phyloP scores from a whole-genome alignment of 2,888 invertebrate genomes.

The Zaprionus obscuricornis region DNA sequence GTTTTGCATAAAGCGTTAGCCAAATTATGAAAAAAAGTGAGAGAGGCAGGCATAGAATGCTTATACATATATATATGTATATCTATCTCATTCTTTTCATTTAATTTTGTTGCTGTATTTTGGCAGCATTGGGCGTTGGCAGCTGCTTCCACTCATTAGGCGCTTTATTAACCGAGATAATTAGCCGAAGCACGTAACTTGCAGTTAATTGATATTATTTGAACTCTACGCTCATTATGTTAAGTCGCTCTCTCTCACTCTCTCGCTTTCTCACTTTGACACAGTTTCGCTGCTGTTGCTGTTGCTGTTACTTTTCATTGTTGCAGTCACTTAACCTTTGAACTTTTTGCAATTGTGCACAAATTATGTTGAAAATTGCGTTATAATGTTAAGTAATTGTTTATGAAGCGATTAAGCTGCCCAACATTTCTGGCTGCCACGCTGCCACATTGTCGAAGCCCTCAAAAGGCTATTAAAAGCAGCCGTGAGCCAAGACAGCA shows the following conservation, averaged over 20 bases:
- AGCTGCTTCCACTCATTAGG: constrained; percentile 80
- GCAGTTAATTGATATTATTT: constrained; percentile 81
- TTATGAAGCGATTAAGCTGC: constrained; percentile 61
- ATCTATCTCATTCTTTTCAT: neutral
- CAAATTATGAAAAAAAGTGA: constrained; percentile 38
- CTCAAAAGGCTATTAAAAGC: constrained; percentile 38
- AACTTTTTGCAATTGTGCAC: constrained; percentile 67
- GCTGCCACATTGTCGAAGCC: too few species aligned
- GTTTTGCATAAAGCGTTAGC: constrained; percentile 19
- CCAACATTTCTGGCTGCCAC: constrained; percentile 33
- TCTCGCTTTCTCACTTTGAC: neutral
- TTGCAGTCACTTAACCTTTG: constrained; percentile 68
- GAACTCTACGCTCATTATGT: constrained; percentile 61
- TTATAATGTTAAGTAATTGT: constrained; percentile 71
- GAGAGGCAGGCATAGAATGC: constrained; percentile 20
- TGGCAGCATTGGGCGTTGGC: constrained; percentile 66
- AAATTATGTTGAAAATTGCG: constrained; percentile 69
- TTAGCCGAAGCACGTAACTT: constrained; percentile 77
- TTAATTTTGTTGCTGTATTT: constrained; percentile 39
- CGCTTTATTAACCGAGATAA: constrained; percentile 80
- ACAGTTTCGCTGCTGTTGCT: too few species aligned
- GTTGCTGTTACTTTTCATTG: too few species aligned
- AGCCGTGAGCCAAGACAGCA: constrained; percentile 26
- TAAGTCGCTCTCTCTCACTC: constrained; percentile 34
- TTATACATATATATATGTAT: neutral